Evolutionary conservation across 2,888 invertebrate genomes (phyloP), one percentile per base, ranked within the genome.

Genomic region (Xiphydria camelus): DNA sequence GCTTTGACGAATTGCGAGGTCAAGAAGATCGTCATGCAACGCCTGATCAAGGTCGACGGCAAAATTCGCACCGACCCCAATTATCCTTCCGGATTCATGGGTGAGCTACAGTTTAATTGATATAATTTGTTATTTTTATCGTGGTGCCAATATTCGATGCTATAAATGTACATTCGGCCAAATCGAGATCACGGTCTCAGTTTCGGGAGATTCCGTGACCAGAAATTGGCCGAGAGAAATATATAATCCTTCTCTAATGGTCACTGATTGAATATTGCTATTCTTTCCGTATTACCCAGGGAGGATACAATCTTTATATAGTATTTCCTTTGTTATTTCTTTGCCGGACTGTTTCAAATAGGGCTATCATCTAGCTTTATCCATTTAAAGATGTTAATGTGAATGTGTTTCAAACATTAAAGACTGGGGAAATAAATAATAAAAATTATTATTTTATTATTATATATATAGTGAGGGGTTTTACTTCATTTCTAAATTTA

Each of bases 31-130:
- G 91, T 97, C 38, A 97, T 94, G 88, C 98, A 99, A 80, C 86
- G 99, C 47, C 82, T 97, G 47, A 94, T 99, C 73, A 97, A 96
- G 79, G 94, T 99, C 53, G 99, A 99, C 75, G 96, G 95, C 58
- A 97, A 96, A 83, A 91, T 99, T 41, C 85, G 99, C 66, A 99
- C 97, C 17, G 99, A 99, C 72, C 89, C 92, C 50, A 97, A 94
- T 64, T 99, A 90, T 78, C 99, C 99, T 41, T 89, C 97, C 71
- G 99, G 99, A 48, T 98, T 95, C 76, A 99, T 99, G 99, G 99
- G 98, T 97, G 75, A 83, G 88, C 77, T 29, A 14, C n/a, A 7
- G 17, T 14, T 7, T 41, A 7, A 4, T 23, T 20, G 9, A 5
- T n/a, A 10, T 7, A 20, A 17, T 18, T n/a, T n/a, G 10, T 12